phyloP scores from a whole-genome alignment of 2,888 invertebrate species.

The Priocnemis perturbator region DNA sequence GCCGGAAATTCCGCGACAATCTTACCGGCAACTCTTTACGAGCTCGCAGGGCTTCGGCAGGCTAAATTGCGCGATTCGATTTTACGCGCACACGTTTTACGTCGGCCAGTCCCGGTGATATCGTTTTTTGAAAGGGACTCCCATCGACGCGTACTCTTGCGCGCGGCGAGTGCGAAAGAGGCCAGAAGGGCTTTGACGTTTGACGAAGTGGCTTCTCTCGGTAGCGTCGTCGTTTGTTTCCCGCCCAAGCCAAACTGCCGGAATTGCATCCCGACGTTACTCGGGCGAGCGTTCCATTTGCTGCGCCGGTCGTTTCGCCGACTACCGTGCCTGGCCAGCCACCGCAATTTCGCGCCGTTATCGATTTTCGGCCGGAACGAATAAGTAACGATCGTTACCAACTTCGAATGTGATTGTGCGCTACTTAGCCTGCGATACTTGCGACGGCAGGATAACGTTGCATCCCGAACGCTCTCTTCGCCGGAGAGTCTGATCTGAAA shows the following conservation, averaged over 20 bases:
- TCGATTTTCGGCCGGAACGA: too few relatives aligned
- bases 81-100: neutral
- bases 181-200: constrained; percentile 23
- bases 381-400: too few relatives aligned
- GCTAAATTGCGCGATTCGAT: constrained; percentile 1
- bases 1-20: neutral
- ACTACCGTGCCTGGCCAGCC: neutral
- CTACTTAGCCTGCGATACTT: too few relatives aligned
- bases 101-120: neutral
- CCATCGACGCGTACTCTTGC: too few relatives aligned
- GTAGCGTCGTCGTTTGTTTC: constrained; percentile 22
- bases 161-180: too few relatives aligned
- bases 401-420: too few relatives aligned
- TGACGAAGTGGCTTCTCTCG: constrained; percentile 24
- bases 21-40: constrained; percentile 3
- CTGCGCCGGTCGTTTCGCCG: neutral
- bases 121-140: neutral
- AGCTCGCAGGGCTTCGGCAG: neutral
- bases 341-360: constrained; percentile 1
- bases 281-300: constrained; percentile 24
- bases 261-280: constrained; percentile 27
- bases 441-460: too few relatives aligned
- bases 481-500: too few relatives aligned
- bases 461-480: too few relatives aligned
- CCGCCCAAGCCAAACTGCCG: neutral